phyloP scores from a whole-genome alignment of 1,140 invertebrate species.

The Drosophila nigromelanica region DNA sequence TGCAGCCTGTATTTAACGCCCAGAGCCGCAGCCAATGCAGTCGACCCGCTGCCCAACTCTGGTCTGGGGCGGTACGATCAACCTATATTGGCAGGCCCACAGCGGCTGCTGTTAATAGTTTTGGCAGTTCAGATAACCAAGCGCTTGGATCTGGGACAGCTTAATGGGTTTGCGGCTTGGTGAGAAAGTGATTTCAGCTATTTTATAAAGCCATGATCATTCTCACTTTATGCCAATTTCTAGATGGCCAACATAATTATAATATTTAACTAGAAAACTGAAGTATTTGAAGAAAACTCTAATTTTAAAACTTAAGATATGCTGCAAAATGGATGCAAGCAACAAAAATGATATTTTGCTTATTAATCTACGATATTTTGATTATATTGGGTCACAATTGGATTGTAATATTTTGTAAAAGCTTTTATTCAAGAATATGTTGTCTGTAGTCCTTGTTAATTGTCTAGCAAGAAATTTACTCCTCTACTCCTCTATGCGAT shows the following conservation, averaged over 20 bases:
- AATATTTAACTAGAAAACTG: neutral
- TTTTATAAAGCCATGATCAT: slow-evolving; percentile 16
- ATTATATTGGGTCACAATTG: no score
- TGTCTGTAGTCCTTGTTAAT: no score
- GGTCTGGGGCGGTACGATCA: slow-evolving; percentile 44
- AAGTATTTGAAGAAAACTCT: neutral
- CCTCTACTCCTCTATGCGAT: no score
- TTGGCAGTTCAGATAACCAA: slow-evolving; percentile 19
- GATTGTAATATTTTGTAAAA: no score
- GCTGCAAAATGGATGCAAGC: neutral
- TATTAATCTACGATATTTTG: neutral
- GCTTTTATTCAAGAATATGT: no score
- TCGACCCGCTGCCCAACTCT: slow-evolving; percentile 4
- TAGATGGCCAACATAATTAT: neutral
- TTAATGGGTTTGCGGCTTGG: slow-evolving; percentile 16
- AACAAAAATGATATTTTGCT: neutral
- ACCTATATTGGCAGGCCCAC: slow-evolving; percentile 50
- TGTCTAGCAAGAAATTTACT: no score
- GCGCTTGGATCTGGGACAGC: slow-evolving; percentile 27
- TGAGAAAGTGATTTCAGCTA: slow-evolving; percentile 27
- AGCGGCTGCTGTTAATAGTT: slow-evolving; percentile 40
- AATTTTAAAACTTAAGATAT: neutral
- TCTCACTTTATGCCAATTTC: slow-evolving; percentile 24
- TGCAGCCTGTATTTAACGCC: slow-evolving; percentile 69
- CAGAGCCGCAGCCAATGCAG: slow-evolving; percentile 21